Conservation (phyloP, 2,113 vertebrate species). For the Colinus virginianus region DNA sequence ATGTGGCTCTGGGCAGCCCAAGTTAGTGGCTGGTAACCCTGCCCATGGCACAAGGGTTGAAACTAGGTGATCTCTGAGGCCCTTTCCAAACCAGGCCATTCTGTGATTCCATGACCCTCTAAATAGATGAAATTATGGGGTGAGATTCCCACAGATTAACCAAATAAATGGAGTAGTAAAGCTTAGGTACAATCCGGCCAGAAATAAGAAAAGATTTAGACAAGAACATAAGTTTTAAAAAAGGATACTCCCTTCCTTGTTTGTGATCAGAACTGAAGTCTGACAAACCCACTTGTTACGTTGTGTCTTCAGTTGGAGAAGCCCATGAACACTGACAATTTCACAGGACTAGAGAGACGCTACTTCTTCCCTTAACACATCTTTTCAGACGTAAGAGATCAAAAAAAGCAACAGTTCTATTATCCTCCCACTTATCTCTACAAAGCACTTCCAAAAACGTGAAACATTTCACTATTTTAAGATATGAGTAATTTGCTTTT, state of each 20-base stretch:
- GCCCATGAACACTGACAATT: neutral
- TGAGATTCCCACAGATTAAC: accelerated
- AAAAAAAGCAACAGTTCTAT: slow-evolving; percentile 1
- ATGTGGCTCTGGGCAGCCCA: too few relatives aligned
- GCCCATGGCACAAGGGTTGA: too few relatives aligned
- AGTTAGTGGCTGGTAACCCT: too few relatives aligned
- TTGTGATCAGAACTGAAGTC: neutral
- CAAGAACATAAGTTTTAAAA: neutral
- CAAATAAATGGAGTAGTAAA: accelerated
- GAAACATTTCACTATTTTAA: slow-evolving; percentile 15
- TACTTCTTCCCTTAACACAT: neutral
- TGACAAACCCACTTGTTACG: neutral
- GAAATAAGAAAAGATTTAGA: neutral
- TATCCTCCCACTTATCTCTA: neutral
- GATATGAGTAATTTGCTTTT: neutral
- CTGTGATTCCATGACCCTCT: too few relatives aligned
- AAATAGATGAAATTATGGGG: neutral
- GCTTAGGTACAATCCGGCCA: neutral
- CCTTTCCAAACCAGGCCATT: too few relatives aligned
- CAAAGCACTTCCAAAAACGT: neutral
- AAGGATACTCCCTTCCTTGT: neutral
- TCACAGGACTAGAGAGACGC: neutral
- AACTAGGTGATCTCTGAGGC: too few relatives aligned
- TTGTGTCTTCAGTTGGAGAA: neutral
- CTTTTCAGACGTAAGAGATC: neutral